These are phyloP conservation scores for Micronycteris hirsuta DNA, from an alignment of 2,113 vertebrate genomes.

Conservation along the genomic window DNA sequence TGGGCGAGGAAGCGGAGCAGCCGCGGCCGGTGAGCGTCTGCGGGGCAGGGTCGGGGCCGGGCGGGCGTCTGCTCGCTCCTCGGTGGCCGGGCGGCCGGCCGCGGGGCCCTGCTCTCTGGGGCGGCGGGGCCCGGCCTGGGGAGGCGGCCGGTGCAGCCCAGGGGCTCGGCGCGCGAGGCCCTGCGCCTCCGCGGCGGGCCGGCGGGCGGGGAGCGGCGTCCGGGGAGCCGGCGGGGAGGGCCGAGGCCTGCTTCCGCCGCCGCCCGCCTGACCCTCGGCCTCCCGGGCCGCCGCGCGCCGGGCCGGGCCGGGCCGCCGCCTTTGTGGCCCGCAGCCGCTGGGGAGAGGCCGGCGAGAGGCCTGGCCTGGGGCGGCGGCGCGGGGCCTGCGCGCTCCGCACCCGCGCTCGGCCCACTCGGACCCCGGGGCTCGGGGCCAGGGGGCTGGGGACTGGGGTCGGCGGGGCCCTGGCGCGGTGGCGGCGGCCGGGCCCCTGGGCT, in stretches of 20 bases:
- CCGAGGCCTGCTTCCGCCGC: constrained; percentile 51
- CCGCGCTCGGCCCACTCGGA: background rate
- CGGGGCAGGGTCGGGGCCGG: constrained; percentile 36
- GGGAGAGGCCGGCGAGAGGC: constrained; percentile 30
- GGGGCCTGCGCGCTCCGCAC: background rate
- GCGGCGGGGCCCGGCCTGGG: constrained; percentile 53
- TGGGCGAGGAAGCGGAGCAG: background rate
- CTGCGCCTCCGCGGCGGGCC: background rate
- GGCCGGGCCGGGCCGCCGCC: constrained; percentile 30
- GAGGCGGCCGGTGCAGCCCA: constrained; percentile 18
- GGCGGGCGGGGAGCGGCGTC: constrained; percentile 30
- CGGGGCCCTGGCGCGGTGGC: background rate
- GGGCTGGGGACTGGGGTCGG: background rate
- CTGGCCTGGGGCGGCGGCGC: constrained; percentile 53
- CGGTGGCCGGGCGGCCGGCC: background rate
- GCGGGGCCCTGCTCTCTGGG: background rate
- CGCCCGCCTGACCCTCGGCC: constrained; percentile 36
- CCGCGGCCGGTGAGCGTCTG: background rate
- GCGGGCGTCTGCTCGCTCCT: background rate
- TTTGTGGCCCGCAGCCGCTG: constrained; percentile 35
- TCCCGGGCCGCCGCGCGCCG: constrained; percentile 30
- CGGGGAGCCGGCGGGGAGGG: background rate
- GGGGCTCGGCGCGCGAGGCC: constrained; percentile 46
- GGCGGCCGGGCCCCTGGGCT: background rate
- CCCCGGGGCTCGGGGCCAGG: background rate